Base-by-base conservation (phyloP, 1,140 invertebrate genomes). In the Drosophila azteca region DNA sequence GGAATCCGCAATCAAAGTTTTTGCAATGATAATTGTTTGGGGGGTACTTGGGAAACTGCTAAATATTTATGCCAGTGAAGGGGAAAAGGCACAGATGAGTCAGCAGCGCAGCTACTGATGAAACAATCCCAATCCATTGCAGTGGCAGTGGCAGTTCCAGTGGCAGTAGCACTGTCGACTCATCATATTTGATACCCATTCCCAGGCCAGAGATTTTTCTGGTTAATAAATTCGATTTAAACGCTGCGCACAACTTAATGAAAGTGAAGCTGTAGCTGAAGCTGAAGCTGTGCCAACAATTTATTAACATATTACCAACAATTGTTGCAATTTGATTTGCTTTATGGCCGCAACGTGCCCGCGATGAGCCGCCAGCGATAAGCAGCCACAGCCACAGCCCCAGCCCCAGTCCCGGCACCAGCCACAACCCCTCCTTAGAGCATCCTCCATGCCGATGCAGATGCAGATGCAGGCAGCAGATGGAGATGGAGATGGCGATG, bases 241-340 rank as follows among this genome's bases (percentile, higher is more conserved):
- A 45, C 72, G 71, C 71, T 57, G 60, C 35, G 50, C 65, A 65
- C 55, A 64, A 46, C 69, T 71, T 65, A 85, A 85, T 87, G 81
- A 85, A 87, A 85, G 81, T 75, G 78, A 87, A 70, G 69, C 62
- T 71, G 70, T 20, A 20, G 17, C 17, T 20, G 17, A 20, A 20
- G 17, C 17, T 20, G 17, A 20, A 20, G 17, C 58, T 57, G 67
- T 20, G 59, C 59, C 67, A 74, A 74, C 74, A 79, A 87, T 87
- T 88, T 87, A 87, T 87, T 83, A 87, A 87, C 83, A 88, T 87
- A 87, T 87, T 87, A 88, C 83, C 79, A 83, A 83, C 83, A 88
- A 88, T 88, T 88, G 83, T 89, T 88, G 83, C 83, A 88, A 88
- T 88, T 88, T 89, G 75, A 88, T 88, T 88, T 88, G 82, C 75